phyloP scores from a whole-genome alignment of 2,113 vertebrate genomes.

The Scartelaos histophorus region DNA sequence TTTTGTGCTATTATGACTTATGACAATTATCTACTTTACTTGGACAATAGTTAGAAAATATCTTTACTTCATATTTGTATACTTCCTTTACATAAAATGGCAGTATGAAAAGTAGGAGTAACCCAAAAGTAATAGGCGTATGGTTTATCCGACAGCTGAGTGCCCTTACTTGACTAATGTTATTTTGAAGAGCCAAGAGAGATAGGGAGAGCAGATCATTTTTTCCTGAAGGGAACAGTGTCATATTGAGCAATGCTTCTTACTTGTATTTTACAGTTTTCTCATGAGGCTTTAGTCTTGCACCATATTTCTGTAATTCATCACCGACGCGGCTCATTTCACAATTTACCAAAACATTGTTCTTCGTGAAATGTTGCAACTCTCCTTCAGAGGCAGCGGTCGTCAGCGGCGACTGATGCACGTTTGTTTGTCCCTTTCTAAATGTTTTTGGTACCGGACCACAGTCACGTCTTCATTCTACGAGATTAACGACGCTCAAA shows the following conservation, averaged over 20 bases:
- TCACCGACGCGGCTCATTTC: constrained; percentile 1
- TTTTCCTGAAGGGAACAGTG: not conserved
- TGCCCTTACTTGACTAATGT: not conserved
- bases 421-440: not conserved
- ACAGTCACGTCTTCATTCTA: constrained; percentile 12
- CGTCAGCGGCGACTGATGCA: not conserved
- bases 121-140: not conserved
- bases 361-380: constrained; percentile 10
- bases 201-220: not conserved
- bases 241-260: constrained; percentile 4
- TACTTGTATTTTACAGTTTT: not conserved
- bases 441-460: constrained; percentile 11
- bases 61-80: not conserved
- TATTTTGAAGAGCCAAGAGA: not conserved
- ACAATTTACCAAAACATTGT: constrained; percentile 10
- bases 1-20: too few species aligned
- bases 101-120: not conserved
- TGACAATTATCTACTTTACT: too few species aligned
- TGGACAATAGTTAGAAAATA: too few species aligned
- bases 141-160: not conserved
- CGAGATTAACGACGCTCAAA: not conserved
- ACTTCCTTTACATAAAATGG: too few species aligned
- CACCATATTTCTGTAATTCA: not conserved
- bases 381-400: not conserved
- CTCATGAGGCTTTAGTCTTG: not conserved